These are phyloP conservation scores for Cancer borealis DNA, from an alignment of 2,888 invertebrate species.

Conservation along the genomic window DNA sequence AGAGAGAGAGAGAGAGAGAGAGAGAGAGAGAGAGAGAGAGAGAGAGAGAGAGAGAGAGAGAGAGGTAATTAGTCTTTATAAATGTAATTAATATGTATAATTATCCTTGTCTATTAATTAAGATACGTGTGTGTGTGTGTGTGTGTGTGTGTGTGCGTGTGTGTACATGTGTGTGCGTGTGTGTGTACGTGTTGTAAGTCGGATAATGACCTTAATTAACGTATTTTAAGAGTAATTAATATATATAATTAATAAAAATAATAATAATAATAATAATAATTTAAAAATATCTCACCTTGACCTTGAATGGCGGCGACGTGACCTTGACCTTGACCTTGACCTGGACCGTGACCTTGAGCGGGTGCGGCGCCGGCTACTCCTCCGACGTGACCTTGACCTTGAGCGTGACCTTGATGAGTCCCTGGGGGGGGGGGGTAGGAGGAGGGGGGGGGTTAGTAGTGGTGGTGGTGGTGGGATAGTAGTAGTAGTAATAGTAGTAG, in stretches of 20 bases:
- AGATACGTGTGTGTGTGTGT: no score
- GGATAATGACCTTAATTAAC: no score
- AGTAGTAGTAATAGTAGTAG: no score
- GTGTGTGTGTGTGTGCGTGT: constrained; percentile 3
- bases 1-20: no score
- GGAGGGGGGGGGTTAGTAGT: not conserved
- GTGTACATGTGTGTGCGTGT: not conserved
- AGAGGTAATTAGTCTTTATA: no score
- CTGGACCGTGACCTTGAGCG: constrained; percentile 66
- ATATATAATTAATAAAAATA: not conserved
- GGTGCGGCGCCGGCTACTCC: constrained; percentile 53
- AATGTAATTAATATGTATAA: no score
- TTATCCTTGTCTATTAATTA: no score
- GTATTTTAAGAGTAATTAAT: no score
- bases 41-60: no score
- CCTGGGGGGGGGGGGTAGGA: not conserved
- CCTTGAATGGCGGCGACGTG: constrained; percentile 64
- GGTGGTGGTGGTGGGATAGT: no score
- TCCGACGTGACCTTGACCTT: constrained; percentile 65
- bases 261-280: no score
- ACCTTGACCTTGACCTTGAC: constrained; percentile 71
- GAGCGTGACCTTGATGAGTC: constrained; percentile 53
- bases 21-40: no score
- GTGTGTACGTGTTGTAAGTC: not conserved
- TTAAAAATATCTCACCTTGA: constrained; percentile 59